Base-by-base conservation (phyloP, 2,113 vertebrate species). In the Sinocyclocheilus rhinocerous region DNA sequence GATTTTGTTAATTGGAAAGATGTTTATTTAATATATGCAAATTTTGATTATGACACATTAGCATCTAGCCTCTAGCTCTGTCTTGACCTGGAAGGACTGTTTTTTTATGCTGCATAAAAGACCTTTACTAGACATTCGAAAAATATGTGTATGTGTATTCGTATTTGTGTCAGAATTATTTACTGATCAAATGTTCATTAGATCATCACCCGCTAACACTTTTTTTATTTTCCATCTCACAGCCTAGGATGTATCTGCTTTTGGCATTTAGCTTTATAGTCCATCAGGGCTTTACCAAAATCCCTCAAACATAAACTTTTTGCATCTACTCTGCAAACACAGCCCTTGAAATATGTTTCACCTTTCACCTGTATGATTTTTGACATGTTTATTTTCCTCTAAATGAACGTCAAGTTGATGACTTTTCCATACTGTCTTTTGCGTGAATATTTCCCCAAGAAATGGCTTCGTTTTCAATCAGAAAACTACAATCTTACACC, bases 311-410 rank as follows among this genome's bases (percentile, higher is more conserved):
- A 55, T 84, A 69, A 81, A 72, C 0, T 0, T 9, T 87, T 75
- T 73, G 39, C 22, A 73, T 42, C 2, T 67, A 2, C 52, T 73
- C 39, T 26, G 81, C 63, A 52, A n/a, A 75, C 33, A 9, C 48
- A 83, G 67, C n/a, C 33, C 13, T 78, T 87, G 29, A 84, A 61
- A 70, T 79, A 79, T 80, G 65, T 50, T 79, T 75, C 57, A 73
- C 26, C 11, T 39, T 57, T 77, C 59, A 76, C 15, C 70, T 70
- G 52, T 85, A 63, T 78, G 20, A 57, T 13, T 70, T 22, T 69
- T 50, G 36, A 29, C 59, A n/a, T 63, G 9, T 82, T 52, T 86
- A 33, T 59, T 36, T 18, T 39, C 22, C 22, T 79, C 59, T 55
- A 55, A 57, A 67, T 83, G 12, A 78, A 33, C 36, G 3, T 45